These are phyloP conservation scores for Dasyurus viverrinus DNA, from an alignment of 2,113 vertebrate species.

Conservation along the genomic window DNA sequence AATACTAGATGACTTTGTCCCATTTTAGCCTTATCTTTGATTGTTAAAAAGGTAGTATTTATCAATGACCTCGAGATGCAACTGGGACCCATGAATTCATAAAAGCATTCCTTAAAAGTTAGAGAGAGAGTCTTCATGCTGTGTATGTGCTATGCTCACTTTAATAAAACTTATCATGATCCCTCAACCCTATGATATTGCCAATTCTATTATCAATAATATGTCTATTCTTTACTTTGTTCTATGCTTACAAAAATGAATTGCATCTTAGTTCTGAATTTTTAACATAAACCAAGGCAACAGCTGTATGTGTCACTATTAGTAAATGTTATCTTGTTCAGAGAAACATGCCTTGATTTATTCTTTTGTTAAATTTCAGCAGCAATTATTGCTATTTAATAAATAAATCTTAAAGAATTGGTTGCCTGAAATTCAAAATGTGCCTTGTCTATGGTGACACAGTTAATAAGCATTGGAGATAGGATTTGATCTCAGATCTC, in stretches of 20 bases:
- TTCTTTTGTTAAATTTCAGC: background rate
- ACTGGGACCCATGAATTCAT: background rate
- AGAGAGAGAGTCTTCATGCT: background rate
- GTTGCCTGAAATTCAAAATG: background rate
- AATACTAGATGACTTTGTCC: background rate
- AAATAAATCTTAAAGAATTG: background rate
- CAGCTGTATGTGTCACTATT: too few relatives aligned
- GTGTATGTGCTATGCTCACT: background rate
- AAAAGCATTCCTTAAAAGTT: background rate
- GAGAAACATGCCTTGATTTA: too few relatives aligned
- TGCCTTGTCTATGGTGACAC: background rate
- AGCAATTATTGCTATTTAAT: background rate
- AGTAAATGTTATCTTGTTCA: too few relatives aligned
- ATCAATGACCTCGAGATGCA: background rate
- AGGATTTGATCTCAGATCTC: background rate
- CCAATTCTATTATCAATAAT: background rate
- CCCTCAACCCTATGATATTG: background rate
- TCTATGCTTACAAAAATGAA: background rate
- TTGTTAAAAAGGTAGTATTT: background rate
- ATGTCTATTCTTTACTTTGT: background rate
- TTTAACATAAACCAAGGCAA: too few relatives aligned
- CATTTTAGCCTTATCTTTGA: background rate
- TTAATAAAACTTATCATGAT: background rate
- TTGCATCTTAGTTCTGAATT: too few relatives aligned
- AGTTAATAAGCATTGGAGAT: background rate